These are phyloP conservation scores for Calameuta filiformis DNA, from an alignment of 2,888 invertebrate species.

Conservation along the genomic window DNA sequence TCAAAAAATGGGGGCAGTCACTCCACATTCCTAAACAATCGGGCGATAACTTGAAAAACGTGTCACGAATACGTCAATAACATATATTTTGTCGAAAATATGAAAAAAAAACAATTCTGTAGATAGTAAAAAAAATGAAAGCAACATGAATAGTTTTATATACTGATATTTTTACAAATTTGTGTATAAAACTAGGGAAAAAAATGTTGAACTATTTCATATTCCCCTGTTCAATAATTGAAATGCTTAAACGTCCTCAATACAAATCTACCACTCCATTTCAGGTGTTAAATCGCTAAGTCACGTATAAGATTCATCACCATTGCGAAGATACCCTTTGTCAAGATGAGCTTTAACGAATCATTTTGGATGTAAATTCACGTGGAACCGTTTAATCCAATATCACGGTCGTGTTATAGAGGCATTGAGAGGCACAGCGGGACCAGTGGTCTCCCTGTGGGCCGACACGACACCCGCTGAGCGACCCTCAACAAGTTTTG, in stretches of 20 bases:
- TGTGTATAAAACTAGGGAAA: not conserved
- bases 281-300: not conserved
- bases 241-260: not conserved
- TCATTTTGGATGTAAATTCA: constrained; percentile 34
- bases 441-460: constrained; percentile 37
- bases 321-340: not conserved
- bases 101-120: constrained; percentile 2
- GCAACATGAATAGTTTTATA: not conserved
- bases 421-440: constrained; percentile 44
- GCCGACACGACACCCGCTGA: constrained; percentile 40
- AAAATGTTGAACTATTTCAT: not conserved
- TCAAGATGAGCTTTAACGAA: constrained; percentile 13
- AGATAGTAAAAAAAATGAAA: not conserved
- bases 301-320: not conserved
- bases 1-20: not conserved
- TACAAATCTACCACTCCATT: not conserved
- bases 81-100: constrained; percentile 17
- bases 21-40: constrained; percentile 25
- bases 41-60: constrained; percentile 15
- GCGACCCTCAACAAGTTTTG: constrained; percentile 23
- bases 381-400: constrained; percentile 41
- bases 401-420: constrained; percentile 36
- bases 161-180: not conserved
- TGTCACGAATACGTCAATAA: constrained; percentile 17
- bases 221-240: not conserved